A percentile compares a stretch with the other conserved stretches of the same genome.
phyloP scores from a whole-genome alignment of 2,113 vertebrate species.

The Otis tarda region DNA sequence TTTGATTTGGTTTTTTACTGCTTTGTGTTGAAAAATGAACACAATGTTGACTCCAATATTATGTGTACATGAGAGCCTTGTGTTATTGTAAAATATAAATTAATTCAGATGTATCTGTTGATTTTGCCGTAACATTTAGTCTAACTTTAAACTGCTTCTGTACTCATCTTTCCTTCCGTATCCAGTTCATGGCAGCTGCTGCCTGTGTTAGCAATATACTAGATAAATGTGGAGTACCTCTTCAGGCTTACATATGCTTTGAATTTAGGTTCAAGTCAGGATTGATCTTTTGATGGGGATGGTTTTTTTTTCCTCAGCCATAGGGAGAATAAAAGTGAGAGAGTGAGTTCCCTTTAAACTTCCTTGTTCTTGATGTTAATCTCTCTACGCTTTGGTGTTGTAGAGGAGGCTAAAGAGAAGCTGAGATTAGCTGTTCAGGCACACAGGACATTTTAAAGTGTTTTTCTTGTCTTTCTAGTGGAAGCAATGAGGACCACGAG shows the following conservation, averaged over 20 bases:
- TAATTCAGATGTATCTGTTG: not conserved
- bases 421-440: not conserved
- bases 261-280: not conserved
- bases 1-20: not conserved
- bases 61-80: not conserved
- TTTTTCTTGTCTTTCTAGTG: not conserved
- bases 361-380: not conserved
- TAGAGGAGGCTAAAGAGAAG: not conserved
- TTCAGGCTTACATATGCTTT: not conserved
- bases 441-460: not conserved
- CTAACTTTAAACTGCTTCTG: not conserved
- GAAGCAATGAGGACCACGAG: not conserved
- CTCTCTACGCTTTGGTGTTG: not conserved
- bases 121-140: not conserved
- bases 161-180: not conserved
- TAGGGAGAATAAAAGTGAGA: not conserved
- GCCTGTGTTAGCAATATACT: not conserved
- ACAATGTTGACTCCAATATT: not conserved
- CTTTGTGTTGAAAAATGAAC: not conserved
- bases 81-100: not conserved
- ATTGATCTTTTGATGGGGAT: not conserved
- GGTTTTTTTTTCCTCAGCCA: not conserved
- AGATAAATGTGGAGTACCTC: not conserved
- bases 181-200: not conserved
- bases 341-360: not conserved